Evolutionary conservation across 2,888 invertebrate species (phyloP).

Genomic region (Euclidia mi): DNA sequence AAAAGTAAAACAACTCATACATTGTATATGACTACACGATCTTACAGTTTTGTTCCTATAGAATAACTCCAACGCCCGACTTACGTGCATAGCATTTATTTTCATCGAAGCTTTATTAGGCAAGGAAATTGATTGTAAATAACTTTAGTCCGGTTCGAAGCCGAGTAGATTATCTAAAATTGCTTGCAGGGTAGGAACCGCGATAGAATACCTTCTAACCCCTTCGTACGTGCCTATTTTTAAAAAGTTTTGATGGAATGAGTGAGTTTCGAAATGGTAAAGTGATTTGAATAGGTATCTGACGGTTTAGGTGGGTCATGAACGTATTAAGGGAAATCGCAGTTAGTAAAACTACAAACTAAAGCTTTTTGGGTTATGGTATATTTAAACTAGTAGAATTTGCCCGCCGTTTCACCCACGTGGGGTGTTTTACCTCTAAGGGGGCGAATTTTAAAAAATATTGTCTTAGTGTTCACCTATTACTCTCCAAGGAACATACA

Average conservation of each 20-base stretch:
- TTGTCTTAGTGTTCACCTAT: no score
- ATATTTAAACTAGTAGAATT: no score
- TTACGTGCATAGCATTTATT: conserved; percentile 49
- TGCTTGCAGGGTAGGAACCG: conserved; percentile 50
- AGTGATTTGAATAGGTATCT: conserved; percentile 33
- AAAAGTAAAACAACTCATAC: no score
- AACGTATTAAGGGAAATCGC: no score
- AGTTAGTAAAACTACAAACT: no score
- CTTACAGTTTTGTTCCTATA: conserved; percentile 3
- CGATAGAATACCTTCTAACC: conserved; percentile 43
- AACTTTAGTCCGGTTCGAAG: conserved; percentile 59
- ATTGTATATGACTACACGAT: no score
- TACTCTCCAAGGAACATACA: no score
- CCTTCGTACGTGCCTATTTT: conserved; percentile 48
- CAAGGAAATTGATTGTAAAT: conserved; percentile 72
- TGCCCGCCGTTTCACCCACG: no score
- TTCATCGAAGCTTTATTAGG: conserved; percentile 57
- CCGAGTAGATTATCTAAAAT: conserved; percentile 67
- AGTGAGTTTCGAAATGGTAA: conserved; percentile 19
- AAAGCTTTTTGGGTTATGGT: no score
- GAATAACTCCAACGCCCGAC: background rate
- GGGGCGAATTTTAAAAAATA: no score
- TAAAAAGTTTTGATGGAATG: conserved; percentile 32
- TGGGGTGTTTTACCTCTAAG: no score
- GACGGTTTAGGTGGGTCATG: background rate